phyloP scores from a whole-genome alignment of 2,888 invertebrate genomes.

The Falcaria lacertinaria region DNA sequence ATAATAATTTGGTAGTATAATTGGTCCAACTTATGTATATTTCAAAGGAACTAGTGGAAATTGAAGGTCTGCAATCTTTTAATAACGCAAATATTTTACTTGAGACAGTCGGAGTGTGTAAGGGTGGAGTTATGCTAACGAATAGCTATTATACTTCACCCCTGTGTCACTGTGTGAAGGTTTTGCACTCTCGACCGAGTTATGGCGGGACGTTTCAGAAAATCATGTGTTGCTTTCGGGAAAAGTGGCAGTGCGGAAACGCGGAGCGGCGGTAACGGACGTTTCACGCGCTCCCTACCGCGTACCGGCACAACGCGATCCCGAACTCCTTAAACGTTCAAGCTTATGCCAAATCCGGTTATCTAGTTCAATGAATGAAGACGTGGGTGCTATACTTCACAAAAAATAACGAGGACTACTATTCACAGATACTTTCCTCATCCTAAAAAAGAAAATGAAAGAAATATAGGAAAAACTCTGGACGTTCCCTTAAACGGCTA shows the following conservation, averaged over 20 bases:
- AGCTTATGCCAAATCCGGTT: conserved; percentile 30
- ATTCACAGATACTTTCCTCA: neutral
- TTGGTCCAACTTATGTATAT: too few relatives aligned
- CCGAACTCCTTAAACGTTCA: conserved; percentile 25
- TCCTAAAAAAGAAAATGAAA: neutral
- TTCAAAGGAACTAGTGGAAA: conserved; percentile 34
- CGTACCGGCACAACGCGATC: conserved; percentile 9
- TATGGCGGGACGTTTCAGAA: conserved; percentile 63
- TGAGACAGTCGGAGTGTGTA: conserved; percentile 46
- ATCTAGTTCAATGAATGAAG: conserved; percentile 42
- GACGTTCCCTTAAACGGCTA: conserved; percentile 27
- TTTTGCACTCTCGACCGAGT: conserved; percentile 76
- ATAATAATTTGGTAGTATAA: too few relatives aligned
- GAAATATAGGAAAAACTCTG: conserved; percentile 23
- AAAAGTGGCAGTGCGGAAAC: conserved; percentile 48
- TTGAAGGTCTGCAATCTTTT: conserved; percentile 48
- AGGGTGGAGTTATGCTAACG: conserved; percentile 66
- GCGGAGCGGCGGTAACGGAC: conserved; percentile 43
- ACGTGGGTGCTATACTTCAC: conserved; percentile 36
- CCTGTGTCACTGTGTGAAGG: conserved; percentile 77
- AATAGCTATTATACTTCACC: conserved; percentile 70
- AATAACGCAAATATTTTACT: conserved; percentile 67
- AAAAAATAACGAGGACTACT: conserved; percentile 17
- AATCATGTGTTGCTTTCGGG: conserved; percentile 71
- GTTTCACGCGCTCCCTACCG: conserved; percentile 13